A percentile compares a stretch with the other conserved stretches of the same genome.
Evolutionary conservation across 2,113 vertebrate species (phyloP).

Genomic region (Salvator merianae): DNA sequence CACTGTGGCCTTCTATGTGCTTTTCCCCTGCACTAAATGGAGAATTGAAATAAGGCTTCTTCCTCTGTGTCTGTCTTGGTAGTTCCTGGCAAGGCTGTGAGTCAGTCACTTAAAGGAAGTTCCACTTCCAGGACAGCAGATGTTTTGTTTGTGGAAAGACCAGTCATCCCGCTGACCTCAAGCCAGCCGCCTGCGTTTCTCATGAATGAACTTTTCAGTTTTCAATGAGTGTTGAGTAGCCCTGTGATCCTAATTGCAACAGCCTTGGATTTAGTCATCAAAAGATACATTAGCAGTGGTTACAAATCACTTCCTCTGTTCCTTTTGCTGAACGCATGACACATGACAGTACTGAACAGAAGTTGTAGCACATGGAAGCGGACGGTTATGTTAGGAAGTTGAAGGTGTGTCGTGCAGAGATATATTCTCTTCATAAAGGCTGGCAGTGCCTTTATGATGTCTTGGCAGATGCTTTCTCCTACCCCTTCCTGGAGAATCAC

Average conservation of each 20-base stretch:
- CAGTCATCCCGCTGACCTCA: slow-evolving; percentile 57
- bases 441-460: background rate
- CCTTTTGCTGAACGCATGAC: accelerated
- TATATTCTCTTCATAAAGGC: background rate
- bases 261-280: background rate
- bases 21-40: slow-evolving; percentile 50
- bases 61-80: slow-evolving; percentile 38
- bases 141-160: slow-evolving; percentile 50
- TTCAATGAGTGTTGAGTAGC: background rate
- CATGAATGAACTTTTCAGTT: slow-evolving; percentile 56
- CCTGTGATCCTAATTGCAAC: slow-evolving; percentile 27
- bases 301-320: slow-evolving; percentile 12
- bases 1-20: background rate
- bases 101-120: slow-evolving; percentile 57
- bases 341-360: accelerated
- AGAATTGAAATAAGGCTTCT: slow-evolving; percentile 64
- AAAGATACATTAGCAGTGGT: background rate
- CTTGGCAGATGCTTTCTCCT: background rate
- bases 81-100: slow-evolving; percentile 55
- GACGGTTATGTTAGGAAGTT: background rate
- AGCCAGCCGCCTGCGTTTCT: slow-evolving; percentile 38
- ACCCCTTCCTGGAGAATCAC: background rate
- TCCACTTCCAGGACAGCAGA: slow-evolving; percentile 60
- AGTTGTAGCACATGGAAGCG: background rate
- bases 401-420: background rate